A percentile compares a stretch with the other conserved stretches of the same genome.
Conservation (phyloP, 2,888 invertebrate genomes). For the Ormyrus labotus region DNA sequence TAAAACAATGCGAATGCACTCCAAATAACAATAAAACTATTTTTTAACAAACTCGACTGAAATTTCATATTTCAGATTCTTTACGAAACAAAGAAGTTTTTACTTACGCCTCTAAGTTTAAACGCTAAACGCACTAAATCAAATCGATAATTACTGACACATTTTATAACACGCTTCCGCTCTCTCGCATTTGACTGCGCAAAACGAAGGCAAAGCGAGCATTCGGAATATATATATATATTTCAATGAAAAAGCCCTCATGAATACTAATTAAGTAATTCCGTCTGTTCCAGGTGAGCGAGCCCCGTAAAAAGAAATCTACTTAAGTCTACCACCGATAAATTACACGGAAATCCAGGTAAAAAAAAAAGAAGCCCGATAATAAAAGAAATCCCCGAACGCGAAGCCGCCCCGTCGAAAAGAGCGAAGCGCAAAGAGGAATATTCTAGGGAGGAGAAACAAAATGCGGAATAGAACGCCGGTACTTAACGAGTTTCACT, state of each 20-base stretch:
- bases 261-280: conserved; percentile 10
- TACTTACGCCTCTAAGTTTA: no score
- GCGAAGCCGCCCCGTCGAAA: conserved; percentile 19
- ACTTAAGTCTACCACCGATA: background rate
- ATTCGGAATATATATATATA: background rate
- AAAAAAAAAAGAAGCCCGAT: conserved; percentile 19
- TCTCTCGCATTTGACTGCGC: background rate
- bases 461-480: conserved; percentile 37
- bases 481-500: conserved; percentile 56
- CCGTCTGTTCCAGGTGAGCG: conserved; percentile 21
- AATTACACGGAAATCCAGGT: conserved; percentile 19
- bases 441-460: conserved; percentile 16
- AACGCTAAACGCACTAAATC: no score
- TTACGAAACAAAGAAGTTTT: no score
- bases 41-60: no score
- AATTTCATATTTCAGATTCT: no score
- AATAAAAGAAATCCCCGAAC: conserved; percentile 38
- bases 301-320: background rate
- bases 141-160: no score
- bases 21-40: conserved; percentile 6
- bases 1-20: conserved; percentile 11
- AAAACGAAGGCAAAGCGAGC: background rate
- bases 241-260: background rate
- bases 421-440: conserved; percentile 1
- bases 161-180: background rate